Evolutionary conservation across 30 jellyfish, hydroid and myxozoan genomes (phyloP).

Genomic region (Aurelia sp.): DNA sequence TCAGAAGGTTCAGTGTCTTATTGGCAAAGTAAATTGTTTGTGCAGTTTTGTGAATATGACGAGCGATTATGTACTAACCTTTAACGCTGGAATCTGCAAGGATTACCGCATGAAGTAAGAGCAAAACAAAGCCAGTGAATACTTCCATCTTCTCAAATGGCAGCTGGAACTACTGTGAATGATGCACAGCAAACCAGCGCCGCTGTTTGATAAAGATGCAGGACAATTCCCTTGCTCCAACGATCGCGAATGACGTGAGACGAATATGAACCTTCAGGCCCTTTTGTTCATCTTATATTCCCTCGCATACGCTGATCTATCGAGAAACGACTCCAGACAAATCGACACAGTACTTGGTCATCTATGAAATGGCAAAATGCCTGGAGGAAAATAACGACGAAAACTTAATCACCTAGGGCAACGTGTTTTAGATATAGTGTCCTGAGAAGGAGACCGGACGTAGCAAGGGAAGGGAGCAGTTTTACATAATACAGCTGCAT

Average conservation of each 20-base stretch:
- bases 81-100: too few relatives aligned
- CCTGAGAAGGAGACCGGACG: constrained; percentile 73
- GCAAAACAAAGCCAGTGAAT: constrained; percentile 20
- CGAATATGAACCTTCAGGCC: constrained; percentile 48
- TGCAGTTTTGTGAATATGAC: too few relatives aligned
- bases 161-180: constrained; percentile 2
- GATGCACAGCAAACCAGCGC: constrained; percentile 5
- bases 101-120: background rate
- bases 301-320: constrained; percentile 34
- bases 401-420: constrained; percentile 56
- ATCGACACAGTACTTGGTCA: constrained; percentile 54
- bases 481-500: constrained; percentile 14
- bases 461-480: constrained; percentile 60
- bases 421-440: constrained; percentile 37
- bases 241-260: background rate
- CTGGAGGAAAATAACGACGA: constrained; percentile 60
- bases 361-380: constrained; percentile 56
- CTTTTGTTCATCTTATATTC: constrained; percentile 39
- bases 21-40: too few relatives aligned
- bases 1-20: too few relatives aligned
- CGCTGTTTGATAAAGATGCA: too few relatives aligned
- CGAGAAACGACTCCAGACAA: constrained; percentile 44
- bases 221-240: too few relatives aligned
- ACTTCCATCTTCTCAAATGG: constrained; percentile 36
- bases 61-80: too few relatives aligned